Conservation (phyloP, 2,113 vertebrate species). For the Sylvia atricapilla region DNA sequence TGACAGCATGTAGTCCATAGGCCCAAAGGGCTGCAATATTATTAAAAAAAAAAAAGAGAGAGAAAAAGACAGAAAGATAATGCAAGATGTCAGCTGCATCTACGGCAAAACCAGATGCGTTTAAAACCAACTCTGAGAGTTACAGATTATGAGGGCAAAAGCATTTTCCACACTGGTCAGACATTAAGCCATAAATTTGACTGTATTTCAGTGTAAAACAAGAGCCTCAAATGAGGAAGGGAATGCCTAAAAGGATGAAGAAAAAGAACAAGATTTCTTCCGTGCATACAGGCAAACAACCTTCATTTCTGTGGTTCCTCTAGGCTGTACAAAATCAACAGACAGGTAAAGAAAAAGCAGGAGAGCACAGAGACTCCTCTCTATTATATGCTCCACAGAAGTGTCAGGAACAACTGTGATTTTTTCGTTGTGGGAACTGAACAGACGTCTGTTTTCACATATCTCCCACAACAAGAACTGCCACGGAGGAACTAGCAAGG, state of each 20-base stretch:
- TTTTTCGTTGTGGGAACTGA: neutral
- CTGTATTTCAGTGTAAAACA: neutral
- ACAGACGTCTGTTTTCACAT: neutral
- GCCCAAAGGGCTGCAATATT: conserved; percentile 26
- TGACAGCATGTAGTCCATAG: conserved; percentile 14
- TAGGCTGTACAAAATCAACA: neutral
- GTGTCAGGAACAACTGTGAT: neutral
- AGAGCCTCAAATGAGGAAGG: neutral
- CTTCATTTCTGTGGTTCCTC: neutral
- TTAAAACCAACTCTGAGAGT: neutral
- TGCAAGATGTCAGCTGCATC: neutral
- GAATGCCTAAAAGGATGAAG: neutral
- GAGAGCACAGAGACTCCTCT: neutral
- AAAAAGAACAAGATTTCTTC: neutral
- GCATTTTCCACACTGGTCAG: neutral
- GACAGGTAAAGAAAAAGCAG: neutral
- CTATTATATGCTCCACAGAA: neutral
- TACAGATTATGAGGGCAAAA: neutral
- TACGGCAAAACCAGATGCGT: neutral
- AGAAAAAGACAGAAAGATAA: neutral
- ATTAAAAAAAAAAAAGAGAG: neutral
- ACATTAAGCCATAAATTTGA: neutral
- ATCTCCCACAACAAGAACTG: neutral
- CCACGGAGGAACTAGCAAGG: neutral
- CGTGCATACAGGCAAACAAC: neutral